phyloP scores from a whole-genome alignment of 2,888 invertebrate genomes.

The Orchestes rusci region DNA sequence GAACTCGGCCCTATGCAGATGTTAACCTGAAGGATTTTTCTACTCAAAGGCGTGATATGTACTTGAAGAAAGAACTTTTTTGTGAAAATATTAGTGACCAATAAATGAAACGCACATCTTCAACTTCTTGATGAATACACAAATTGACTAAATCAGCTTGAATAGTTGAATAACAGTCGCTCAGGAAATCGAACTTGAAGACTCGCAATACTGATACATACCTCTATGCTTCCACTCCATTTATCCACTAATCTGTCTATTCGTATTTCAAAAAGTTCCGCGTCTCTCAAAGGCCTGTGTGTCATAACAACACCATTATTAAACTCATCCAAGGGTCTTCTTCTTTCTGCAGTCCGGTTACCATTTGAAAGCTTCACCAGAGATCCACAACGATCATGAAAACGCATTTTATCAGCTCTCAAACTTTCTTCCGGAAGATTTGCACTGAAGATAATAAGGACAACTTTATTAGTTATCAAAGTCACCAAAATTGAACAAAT shows the following conservation, averaged over 20 bases:
- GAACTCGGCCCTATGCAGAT: too few species aligned
- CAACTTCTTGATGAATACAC: too few species aligned
- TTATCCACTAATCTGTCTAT: constrained; percentile 90
- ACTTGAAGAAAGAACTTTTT: too few species aligned
- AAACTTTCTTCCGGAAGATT: constrained; percentile 39
- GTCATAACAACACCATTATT: constrained; percentile 97
- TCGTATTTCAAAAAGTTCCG: constrained; percentile 90
- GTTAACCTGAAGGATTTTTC: too few species aligned
- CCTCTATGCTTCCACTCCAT: constrained; percentile 91
- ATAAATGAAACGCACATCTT: too few species aligned
- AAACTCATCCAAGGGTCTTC: constrained; percentile 86
- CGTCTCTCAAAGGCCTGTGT: constrained; percentile 75
- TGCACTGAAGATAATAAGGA: constrained; percentile 32
- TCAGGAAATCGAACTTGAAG: too few species aligned
- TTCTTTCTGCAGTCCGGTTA: constrained; percentile 77
- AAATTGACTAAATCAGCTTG: too few species aligned
- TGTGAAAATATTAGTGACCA: too few species aligned
- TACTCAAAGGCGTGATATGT: too few species aligned
- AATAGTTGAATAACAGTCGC: too few species aligned
- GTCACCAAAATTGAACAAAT: constrained; percentile 10
- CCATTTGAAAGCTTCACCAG: constrained; percentile 79
- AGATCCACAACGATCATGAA: constrained; percentile 84
- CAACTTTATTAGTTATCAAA: too few species aligned
- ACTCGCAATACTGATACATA: constrained; percentile 30
- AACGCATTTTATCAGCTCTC: constrained; percentile 60